A percentile compares a stretch with the other conserved stretches of the same genome.
Evolutionary conservation across 2,888 invertebrate species (phyloP).

Genomic region (Neoitamus cyanurus): DNA sequence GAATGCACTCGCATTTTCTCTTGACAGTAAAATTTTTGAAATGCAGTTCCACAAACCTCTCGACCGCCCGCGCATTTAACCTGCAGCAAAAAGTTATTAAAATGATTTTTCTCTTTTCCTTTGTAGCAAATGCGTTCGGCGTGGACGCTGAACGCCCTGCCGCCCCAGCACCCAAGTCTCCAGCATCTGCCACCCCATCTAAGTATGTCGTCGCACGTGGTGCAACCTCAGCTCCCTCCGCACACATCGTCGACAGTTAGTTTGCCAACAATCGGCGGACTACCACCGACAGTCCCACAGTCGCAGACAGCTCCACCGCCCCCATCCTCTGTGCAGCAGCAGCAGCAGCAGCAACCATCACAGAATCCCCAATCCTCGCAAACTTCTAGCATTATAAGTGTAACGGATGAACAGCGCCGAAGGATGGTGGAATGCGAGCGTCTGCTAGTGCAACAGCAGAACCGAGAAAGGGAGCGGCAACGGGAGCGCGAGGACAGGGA

Average conservation of each 20-base stretch:
- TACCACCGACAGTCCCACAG: conserved; percentile 30
- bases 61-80: conserved; percentile 12
- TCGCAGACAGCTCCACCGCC: background rate
- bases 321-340: conserved; percentile 22
- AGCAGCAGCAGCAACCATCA: conserved; percentile 34
- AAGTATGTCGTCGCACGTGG: conserved; percentile 48
- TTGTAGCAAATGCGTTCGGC: conserved; percentile 51
- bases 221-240: conserved; percentile 44
- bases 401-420: conserved; percentile 50
- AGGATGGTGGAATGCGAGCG: conserved; percentile 51
- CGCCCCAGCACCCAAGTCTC: conserved; percentile 48
- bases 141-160: conserved; percentile 52
- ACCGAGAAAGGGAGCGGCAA: conserved; percentile 43
- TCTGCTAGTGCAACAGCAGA: conserved; percentile 32
- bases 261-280: conserved; percentile 47
- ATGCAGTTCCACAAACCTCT: background rate
- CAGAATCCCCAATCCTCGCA: conserved; percentile 44
- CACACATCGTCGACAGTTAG: conserved; percentile 45
- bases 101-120: conserved; percentile 20
- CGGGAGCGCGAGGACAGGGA: conserved; percentile 52
- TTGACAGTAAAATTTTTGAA: conserved; percentile 33
- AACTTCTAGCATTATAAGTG: conserved; percentile 45
- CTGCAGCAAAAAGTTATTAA: conserved; percentile 40
- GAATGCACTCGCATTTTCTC: conserved; percentile 15
- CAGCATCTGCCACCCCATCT: conserved; percentile 45